Evolutionary conservation across 1,140 invertebrate species (phyloP).

Genomic region (Sinella curviseta): DNA sequence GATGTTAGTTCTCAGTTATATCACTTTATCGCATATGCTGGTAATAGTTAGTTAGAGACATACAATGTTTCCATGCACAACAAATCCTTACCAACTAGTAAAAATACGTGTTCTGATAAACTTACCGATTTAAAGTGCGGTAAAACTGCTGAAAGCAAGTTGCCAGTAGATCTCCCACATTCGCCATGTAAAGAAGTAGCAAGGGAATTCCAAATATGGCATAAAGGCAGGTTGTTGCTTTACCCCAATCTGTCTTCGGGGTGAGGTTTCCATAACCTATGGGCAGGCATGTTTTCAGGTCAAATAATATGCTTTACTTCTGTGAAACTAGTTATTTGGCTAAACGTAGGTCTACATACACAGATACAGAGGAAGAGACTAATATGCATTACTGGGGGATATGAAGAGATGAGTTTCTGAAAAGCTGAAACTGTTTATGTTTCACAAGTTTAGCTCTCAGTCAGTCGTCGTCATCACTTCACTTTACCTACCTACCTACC

Average conservation of each 20-base stretch:
- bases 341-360: neutral
- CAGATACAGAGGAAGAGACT: too few relatives aligned
- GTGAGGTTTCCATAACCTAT: constrained; percentile 43
- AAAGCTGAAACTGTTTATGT: too few relatives aligned
- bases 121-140: constrained; percentile 41
- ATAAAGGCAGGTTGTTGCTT: constrained; percentile 63
- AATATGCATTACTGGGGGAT: too few relatives aligned
- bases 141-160: constrained; percentile 50
- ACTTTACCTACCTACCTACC: too few relatives aligned
- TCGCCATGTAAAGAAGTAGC: constrained; percentile 59
- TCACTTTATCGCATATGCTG: too few relatives aligned
- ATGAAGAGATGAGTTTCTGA: too few relatives aligned
- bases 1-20: neutral
- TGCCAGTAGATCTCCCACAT: constrained; percentile 53
- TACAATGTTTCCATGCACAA: neutral
- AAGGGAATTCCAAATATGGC: constrained; percentile 61
- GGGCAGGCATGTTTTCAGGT: too few relatives aligned
- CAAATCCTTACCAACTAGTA: neutral
- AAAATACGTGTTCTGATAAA: neutral
- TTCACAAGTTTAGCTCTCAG: too few relatives aligned
- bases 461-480: too few relatives aligned
- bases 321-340: too few relatives aligned
- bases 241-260: constrained; percentile 64
- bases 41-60: too few relatives aligned
- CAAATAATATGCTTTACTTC: too few relatives aligned